phyloP scores from a whole-genome alignment of 2,797 vertebrate species.

The Enteromius afrohamiltoni region DNA sequence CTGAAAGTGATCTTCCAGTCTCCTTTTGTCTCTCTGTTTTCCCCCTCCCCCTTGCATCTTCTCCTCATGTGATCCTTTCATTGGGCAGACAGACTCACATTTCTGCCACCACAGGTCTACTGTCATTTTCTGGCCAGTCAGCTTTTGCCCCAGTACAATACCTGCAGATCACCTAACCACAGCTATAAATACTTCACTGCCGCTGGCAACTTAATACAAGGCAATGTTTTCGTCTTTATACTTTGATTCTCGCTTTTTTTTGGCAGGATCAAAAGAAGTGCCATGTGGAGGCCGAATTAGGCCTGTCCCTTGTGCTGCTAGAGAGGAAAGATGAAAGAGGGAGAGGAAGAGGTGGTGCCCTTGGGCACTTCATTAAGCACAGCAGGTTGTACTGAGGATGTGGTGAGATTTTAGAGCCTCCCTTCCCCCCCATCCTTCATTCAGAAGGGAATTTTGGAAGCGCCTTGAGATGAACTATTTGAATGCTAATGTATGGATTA shows the following conservation, averaged over 20 bases:
- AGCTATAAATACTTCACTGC: slow-evolving; percentile 40
- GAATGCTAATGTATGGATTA: slow-evolving; percentile 37
- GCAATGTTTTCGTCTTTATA: slow-evolving; percentile 43
- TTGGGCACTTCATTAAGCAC: slow-evolving; percentile 52
- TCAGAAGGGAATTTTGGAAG: slow-evolving; percentile 33
- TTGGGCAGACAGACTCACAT: slow-evolving; percentile 24
- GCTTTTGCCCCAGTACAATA: slow-evolving; percentile 16
- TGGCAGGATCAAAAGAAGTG: slow-evolving; percentile 35
- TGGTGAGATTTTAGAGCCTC: slow-evolving; percentile 42
- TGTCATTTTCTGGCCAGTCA: slow-evolving; percentile 42
- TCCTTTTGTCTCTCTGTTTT: slow-evolving; percentile 35
- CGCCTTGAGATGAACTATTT: slow-evolving; percentile 22
- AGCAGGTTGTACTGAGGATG: slow-evolving; percentile 55
- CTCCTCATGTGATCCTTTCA: slow-evolving; percentile 29
- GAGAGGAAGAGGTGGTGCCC: slow-evolving; percentile 33
- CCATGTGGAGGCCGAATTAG: slow-evolving; percentile 34
- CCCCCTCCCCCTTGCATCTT: slow-evolving; percentile 22
- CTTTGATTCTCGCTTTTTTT: not conserved
- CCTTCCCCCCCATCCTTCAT: slow-evolving; percentile 26
- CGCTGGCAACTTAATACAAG: slow-evolving; percentile 55
- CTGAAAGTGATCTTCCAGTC: slow-evolving; percentile 44
- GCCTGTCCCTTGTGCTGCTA: slow-evolving; percentile 13
- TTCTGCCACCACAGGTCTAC: slow-evolving; percentile 15
- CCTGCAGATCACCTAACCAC: slow-evolving; percentile 24
- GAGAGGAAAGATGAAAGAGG: slow-evolving; percentile 33